Percentiles rank a stretch among this genome's conserved stretches.
Conservation (phyloP, 2,797 vertebrate species). For the Microctenopoma stevenorrisi region DNA sequence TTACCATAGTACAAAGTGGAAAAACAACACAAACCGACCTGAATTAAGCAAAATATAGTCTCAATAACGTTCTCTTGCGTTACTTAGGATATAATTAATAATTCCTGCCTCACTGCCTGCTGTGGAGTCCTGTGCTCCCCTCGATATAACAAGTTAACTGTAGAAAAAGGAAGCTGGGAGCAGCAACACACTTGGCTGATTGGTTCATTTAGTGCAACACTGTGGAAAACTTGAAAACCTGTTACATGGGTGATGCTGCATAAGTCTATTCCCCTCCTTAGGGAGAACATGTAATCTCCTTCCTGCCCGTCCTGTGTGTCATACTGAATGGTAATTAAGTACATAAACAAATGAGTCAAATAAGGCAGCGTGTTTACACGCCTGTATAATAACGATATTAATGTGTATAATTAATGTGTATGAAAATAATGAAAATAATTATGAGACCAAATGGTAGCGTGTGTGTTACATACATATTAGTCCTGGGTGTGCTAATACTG, state of each 20-base stretch:
- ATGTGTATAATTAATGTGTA: conserved; percentile 3
- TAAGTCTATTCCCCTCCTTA: conserved; percentile 48
- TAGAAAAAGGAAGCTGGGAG: conserved; percentile 33
- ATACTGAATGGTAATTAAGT: conserved; percentile 34
- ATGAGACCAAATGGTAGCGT: conserved; percentile 35
- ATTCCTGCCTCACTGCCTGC: conserved; percentile 41
- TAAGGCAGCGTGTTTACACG: conserved; percentile 3
- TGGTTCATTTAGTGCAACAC: conserved; percentile 43
- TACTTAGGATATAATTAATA: conserved; percentile 33
- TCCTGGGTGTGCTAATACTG: conserved; percentile 62
- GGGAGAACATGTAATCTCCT: conserved; percentile 26
- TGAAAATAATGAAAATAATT: conserved; percentile 47
- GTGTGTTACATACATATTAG: conserved; percentile 42
- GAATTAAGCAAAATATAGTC: no score
- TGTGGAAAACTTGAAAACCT: conserved; percentile 55
- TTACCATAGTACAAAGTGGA: neutral
- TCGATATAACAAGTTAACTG: conserved; percentile 39
- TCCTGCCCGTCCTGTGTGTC: conserved; percentile 24
- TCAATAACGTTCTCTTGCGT: conserved; percentile 15
- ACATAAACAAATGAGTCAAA: conserved; percentile 37
- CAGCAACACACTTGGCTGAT: conserved; percentile 40
- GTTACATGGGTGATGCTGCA: conserved; percentile 41
- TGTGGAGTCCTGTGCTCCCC: conserved; percentile 11
- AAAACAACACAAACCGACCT: neutral
- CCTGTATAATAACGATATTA: conserved; percentile 30